A percentile compares a stretch with the other conserved stretches of the same genome.
phyloP scores from a whole-genome alignment of 2,113 vertebrate genomes.

The Oncorhynchus mykiss region DNA sequence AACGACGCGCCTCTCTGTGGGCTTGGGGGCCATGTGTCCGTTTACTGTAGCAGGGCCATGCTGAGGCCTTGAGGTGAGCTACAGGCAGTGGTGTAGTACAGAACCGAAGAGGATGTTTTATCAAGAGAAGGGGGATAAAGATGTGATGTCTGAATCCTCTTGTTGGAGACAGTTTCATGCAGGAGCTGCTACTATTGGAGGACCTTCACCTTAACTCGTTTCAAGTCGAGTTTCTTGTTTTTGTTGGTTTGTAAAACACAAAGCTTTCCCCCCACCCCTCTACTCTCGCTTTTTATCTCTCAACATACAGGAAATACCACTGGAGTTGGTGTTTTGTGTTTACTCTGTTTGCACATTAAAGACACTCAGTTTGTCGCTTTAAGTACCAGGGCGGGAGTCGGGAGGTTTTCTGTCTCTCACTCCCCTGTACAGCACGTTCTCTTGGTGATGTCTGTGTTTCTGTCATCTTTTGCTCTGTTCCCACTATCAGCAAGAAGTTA shows the following conservation, averaged over 20 bases:
- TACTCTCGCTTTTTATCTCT: conserved; percentile 56
- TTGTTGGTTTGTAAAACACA: conserved; percentile 41
- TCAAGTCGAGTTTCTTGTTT: conserved; percentile 22
- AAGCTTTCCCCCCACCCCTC: conserved; percentile 19
- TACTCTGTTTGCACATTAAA: conserved; percentile 50
- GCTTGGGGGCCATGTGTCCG: conserved; percentile 4
- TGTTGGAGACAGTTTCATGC: background rate
- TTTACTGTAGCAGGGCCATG: background rate
- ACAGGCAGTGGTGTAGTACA: background rate
- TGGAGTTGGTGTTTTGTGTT: conserved; percentile 48
- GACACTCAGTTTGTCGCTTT: conserved; percentile 29
- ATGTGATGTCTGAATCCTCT: background rate
- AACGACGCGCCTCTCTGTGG: conserved; percentile 15
- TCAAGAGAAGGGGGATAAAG: background rate
- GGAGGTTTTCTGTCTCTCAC: conserved; percentile 28
- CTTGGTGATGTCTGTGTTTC: conserved; percentile 72
- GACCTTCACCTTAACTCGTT: conserved; percentile 27
- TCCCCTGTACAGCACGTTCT: conserved; percentile 63
- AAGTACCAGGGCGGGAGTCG: conserved; percentile 44
- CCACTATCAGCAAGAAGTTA: too few species aligned
- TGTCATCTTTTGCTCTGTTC: conserved; percentile 58
- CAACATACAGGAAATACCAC: conserved; percentile 57
- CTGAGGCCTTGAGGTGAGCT: background rate
- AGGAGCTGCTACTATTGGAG: background rate
- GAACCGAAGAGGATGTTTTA: background rate